Evolutionary conservation across 2,113 vertebrate species (phyloP).

Genomic region (Paramisgurnus dabryanus): DNA sequence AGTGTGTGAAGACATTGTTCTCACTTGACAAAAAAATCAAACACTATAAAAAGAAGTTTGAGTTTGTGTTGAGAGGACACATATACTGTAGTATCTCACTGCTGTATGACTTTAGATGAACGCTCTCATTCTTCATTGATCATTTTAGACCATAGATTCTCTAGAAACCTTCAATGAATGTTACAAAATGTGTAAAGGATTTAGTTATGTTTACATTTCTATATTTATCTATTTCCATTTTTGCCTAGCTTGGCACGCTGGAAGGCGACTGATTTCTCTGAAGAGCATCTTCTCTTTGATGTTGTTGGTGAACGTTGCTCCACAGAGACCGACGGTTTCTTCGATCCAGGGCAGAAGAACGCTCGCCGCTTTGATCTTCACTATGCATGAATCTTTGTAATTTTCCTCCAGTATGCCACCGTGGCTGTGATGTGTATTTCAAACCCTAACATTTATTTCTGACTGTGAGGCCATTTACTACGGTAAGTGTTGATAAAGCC

Average conservation of each 20-base stretch:
- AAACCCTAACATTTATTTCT: conserved; percentile 60
- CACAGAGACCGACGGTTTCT: conserved; percentile 63
- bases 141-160: too few species aligned
- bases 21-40: too few species aligned
- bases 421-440: conserved; percentile 71
- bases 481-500: conserved; percentile 53
- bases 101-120: neutral
- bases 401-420: conserved; percentile 68
- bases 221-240: conserved; percentile 46
- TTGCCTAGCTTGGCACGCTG: conserved; percentile 45
- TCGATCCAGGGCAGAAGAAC: conserved; percentile 64
- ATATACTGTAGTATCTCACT: too few species aligned
- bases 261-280: conserved; percentile 62
- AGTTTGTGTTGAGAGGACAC: too few species aligned
- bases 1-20: neutral
- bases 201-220: conserved; percentile 56
- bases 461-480: conserved; percentile 69
- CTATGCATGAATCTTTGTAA: conserved; percentile 64
- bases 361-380: conserved; percentile 72
- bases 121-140: too few species aligned
- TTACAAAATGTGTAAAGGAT: conserved; percentile 26
- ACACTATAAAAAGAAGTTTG: too few species aligned
- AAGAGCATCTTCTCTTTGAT: conserved; percentile 68
- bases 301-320: conserved; percentile 59
- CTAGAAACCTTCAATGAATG: neutral